Percentiles rank a stretch among this genome's conserved stretches.
phyloP scores from a whole-genome alignment of 2,888 invertebrate genomes.

The Eupeodes latifasciatus region DNA sequence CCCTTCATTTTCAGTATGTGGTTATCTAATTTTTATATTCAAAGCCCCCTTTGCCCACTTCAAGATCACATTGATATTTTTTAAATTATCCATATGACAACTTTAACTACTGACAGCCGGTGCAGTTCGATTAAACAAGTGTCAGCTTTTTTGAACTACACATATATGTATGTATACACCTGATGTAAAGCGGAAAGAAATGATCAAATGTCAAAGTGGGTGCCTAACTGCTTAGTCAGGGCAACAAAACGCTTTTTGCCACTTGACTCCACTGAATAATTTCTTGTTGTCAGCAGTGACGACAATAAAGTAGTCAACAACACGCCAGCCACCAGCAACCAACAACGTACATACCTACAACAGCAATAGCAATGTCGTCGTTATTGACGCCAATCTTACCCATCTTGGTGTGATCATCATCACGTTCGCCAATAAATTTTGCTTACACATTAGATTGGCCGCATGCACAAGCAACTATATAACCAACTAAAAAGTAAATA shows the following conservation, averaged over 20 bases:
- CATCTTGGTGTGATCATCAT: constrained; percentile 67
- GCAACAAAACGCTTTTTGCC: constrained; percentile 9
- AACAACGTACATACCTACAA: not conserved
- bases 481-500: constrained; percentile 11
- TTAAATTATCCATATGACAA: not conserved
- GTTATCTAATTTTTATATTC: no score
- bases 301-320: constrained; percentile 1
- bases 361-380: constrained; percentile 3
- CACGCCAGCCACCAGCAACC: not conserved
- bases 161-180: not conserved
- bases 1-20: no score
- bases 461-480: constrained; percentile 34
- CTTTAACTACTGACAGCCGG: not conserved
- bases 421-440: constrained; percentile 70
- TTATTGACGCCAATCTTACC: constrained; percentile 58
- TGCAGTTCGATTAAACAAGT: constrained; percentile 15
- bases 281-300: constrained; percentile 13
- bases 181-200: constrained; percentile 33
- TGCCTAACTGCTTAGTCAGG: constrained; percentile 44
- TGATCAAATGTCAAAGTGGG: constrained; percentile 51
- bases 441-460: constrained; percentile 43
- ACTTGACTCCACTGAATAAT: constrained; percentile 30
- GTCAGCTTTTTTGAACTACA: constrained; percentile 4
- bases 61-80: not conserved
- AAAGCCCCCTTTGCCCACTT: not conserved